Percentiles rank a stretch among this genome's conserved stretches.
Conservation (phyloP, 2,113 vertebrate species). For the Corydoras sp. region DNA sequence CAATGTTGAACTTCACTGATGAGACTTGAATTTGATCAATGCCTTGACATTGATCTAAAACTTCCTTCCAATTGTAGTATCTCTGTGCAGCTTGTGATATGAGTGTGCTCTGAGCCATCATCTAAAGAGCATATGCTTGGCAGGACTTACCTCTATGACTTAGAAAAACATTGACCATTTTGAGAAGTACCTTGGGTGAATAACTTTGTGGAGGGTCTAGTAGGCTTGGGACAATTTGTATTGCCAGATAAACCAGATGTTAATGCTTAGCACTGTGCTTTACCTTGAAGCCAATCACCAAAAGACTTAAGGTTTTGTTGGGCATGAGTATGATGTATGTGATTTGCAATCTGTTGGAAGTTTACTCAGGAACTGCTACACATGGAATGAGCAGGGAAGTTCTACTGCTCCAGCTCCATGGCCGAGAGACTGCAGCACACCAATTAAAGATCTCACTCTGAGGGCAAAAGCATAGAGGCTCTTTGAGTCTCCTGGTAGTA, state of each 20-base stretch:
- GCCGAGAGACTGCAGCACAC: neutral
- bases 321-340: neutral
- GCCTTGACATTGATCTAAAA: neutral
- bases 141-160: neutral
- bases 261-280: neutral
- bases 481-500: neutral
- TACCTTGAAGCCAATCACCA: neutral
- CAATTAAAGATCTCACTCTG: neutral
- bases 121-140: too few relatives aligned
- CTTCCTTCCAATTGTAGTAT: neutral
- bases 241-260: neutral
- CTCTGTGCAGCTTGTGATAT: neutral
- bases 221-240: neutral
- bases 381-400: neutral
- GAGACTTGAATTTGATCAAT: neutral
- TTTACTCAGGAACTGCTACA: neutral
- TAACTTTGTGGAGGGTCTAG: neutral
- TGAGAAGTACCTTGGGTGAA: neutral
- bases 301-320: neutral
- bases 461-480: conserved; percentile 2
- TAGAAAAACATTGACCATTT: neutral
- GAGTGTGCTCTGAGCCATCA: neutral
- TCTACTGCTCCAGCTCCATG: neutral
- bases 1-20: conserved; percentile 5
- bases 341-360: conserved; percentile 1